Base-by-base conservation (phyloP, 1,140 invertebrate genomes). In the Drosophila micromelanica region DNA sequence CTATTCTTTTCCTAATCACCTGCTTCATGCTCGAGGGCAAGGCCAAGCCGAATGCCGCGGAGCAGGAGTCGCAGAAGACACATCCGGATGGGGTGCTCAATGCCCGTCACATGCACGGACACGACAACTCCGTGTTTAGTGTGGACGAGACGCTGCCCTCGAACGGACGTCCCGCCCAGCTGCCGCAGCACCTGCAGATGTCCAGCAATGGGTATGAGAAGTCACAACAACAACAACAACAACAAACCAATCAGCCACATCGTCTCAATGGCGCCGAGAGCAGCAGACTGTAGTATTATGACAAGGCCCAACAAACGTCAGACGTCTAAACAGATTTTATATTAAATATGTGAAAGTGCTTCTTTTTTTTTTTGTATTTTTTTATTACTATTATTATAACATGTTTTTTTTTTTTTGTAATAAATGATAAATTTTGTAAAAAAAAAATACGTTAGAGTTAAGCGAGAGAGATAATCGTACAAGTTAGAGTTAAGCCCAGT, bases 21-120 rank as follows among this genome's bases (percentile, higher is more conserved):
- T 90, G 87, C 55, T 91, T 91, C 74, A 49, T 91, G 49, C 73
- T 91, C 15, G 90, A 91, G 5, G 90, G 90, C 37, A 91, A 91
- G 64, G 27, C 65, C 6, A 51, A 62, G 11, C 8, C 63, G 7
- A 52, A 48, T 8, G 9, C 30, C 2, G 20, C 9, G 32, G 67
- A 87, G 37, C 64, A 43, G 17, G 76, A 80, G 11, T 61, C 79
- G 6, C 64, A 74, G 5, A 75, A 86, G 60, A 73, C 43, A 37
- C 68, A 85, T 64, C 73, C 68, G 23, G 77, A 90, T 43, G 71
- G 67, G 0, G 67, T 77, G 8, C 55, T 79, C 30, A 89, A 87
- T 52, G 73, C 75, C 5, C 90, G 90, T n/a, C 74, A 78, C 37
- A 79, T 91, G 71, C 90, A 89, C 20, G 90, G 90, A 23, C 90